Evolutionary conservation across 2,888 invertebrate genomes (phyloP).

Genomic region (Caenorhabditis imperialis): DNA sequence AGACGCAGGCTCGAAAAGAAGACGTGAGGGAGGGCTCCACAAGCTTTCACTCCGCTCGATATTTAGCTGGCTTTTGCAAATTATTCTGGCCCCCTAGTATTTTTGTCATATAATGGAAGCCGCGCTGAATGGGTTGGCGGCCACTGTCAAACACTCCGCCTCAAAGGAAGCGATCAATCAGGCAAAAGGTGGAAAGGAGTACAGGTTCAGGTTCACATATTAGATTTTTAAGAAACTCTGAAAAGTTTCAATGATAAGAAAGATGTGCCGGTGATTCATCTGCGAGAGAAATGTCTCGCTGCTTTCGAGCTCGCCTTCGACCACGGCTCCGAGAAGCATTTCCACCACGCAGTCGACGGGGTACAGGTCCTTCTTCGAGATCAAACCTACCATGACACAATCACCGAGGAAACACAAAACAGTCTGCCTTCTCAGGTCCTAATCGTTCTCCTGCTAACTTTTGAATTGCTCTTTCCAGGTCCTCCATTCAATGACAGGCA

Average conservation of each 20-base stretch:
- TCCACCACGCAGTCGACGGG: conserved; percentile 88
- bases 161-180: conserved; percentile 65
- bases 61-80: conserved; percentile 10
- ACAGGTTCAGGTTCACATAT: not conserved
- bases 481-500: conserved; percentile 62
- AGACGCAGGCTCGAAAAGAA: conserved; percentile 27
- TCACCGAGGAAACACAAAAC: conserved; percentile 57
- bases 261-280: conserved; percentile 62
- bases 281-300: conserved; percentile 85
- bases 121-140: conserved; percentile 55
- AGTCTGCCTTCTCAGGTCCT: conserved; percentile 55
- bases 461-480: conserved; percentile 54
- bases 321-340: conserved; percentile 88
- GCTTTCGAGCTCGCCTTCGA: conserved; percentile 90
- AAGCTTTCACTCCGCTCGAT: conserved; percentile 33
- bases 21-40: conserved; percentile 14
- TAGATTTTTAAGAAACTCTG: conserved; percentile 54
- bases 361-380: conserved; percentile 83
- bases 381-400: conserved; percentile 59
- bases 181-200: conserved; percentile 62
- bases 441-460: not conserved
- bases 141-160: conserved; percentile 57
- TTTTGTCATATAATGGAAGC: too few species aligned
- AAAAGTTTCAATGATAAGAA: conserved; percentile 57
- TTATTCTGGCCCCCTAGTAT: too few species aligned